Base-by-base conservation (phyloP, 2,113 vertebrate species). In the Kryptolebias marmoratus region DNA sequence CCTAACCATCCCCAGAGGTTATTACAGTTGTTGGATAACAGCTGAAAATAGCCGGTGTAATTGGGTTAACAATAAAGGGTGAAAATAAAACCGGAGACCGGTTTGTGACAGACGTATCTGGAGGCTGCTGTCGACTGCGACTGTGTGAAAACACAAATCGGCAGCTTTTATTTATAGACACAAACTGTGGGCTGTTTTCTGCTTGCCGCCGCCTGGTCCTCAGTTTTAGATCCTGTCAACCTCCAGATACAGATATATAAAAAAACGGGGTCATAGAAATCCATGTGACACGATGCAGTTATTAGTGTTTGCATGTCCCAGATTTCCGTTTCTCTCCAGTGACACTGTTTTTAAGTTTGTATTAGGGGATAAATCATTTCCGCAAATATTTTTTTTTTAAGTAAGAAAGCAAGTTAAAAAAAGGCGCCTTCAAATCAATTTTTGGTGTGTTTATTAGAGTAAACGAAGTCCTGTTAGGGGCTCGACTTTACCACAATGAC, bases 131-230 rank as follows among this genome's bases (percentile, higher is more conserved):
- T 74, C 66, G 63, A 50, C 49, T 65, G 58, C 59, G 64, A 50
- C 53, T 53, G 48, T 62, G 67, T 67, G 71, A 54, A 42, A 36
- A 36, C 36, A 42, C 5, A 42, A 80, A 88, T 69, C 76, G 82
- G 55, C 80, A 73, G 62, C 45, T 78, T 81, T 53, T 88, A 89
- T 90, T 88, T 87, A 80, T 89, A 88, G 83, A 50, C 27, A 12
- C 47, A 72, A 76, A 83, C 81, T 84, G 66, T 75, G 68, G 81
- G 71, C 57, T 47, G 84, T 70, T 84, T 79, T 73, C 79, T 77
- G 57, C 60, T 8, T 44, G 70, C 72, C 79, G 31, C 52, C 70
- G 71, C 79, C 60, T 77, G 69, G n/a, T 64, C 11, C 66, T 62
- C 2, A 56, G 45, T 49, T 72, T 57, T 54, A 47, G 72, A 11